phyloP scores from a whole-genome alignment of 2,888 invertebrate genomes.

The Sinotaia quadrata region DNA sequence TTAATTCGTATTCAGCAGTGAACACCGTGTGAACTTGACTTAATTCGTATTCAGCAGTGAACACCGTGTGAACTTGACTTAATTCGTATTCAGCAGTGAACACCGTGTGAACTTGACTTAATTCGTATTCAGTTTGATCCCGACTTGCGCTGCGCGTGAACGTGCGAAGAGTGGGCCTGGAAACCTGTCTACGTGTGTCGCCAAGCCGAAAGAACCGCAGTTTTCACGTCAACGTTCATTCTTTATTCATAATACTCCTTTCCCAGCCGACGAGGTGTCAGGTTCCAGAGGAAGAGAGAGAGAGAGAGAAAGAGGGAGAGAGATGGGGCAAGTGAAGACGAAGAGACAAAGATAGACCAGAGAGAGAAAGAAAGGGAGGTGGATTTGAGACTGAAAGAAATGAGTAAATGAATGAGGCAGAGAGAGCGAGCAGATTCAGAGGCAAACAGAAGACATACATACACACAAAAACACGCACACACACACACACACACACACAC shows the following conservation, averaged over 20 bases:
- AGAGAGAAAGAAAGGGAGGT: not conserved
- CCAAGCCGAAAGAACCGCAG: not conserved
- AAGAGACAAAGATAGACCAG: not conserved
- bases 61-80: too few relatives aligned
- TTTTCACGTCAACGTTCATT: not conserved
- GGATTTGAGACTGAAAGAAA: not conserved
- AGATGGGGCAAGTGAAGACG: not conserved
- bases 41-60: too few relatives aligned
- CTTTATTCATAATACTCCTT: not conserved
- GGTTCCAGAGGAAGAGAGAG: not conserved
- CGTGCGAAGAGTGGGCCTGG: too few relatives aligned
- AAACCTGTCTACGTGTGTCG: too few relatives aligned
- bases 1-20: too few relatives aligned
- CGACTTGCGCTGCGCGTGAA: too few relatives aligned
- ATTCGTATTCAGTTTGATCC: too few relatives aligned
- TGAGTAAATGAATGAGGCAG: not conserved
- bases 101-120: too few relatives aligned
- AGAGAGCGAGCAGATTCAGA: not conserved
- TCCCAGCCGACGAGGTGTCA: too few relatives aligned
- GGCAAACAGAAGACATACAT: not conserved
- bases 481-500: not conserved
- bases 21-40: too few relatives aligned
- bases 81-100: too few relatives aligned
- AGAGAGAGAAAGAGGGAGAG: not conserved
- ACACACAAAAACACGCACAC: not conserved